Base-by-base conservation (phyloP, 2,888 invertebrate genomes). In the Limnephilus rhombicus region DNA sequence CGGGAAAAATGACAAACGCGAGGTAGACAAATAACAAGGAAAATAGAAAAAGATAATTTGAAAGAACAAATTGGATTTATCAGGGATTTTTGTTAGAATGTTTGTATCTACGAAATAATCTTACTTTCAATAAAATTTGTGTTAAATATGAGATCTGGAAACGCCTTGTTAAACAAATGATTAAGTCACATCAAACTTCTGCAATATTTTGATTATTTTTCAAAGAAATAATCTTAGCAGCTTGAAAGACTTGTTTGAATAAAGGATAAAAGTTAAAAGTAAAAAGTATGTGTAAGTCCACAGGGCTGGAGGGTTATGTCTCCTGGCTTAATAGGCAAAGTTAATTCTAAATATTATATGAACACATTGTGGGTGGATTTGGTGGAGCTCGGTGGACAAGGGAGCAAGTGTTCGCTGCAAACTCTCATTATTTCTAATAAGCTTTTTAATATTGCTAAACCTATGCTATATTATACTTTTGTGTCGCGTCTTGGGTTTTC, bases 371-470 rank as follows among this genome's bases (percentile, higher is more conserved):
- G 34, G 34, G 34, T 31, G 82, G 82, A 34, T 31, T 41, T 41
- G 45, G 85, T 18, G n/a, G 80, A n/a, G 68, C n/a, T 45, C 82
- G 68, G 89, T 34, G 80, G 89, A n/a, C 53, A 53, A 29, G 68
- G n/a, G 34, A 88, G 89, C 15, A 5, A 37, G 41, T 49, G 18
- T 37, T 41, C 85, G 18, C 85, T n/a, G 34, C 2, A 45, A n/a
- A 85, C 45, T 85, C 12, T 91, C 89, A 91, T 91, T 89, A 91
- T 34, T 68, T 85, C 87, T 92, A 90, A 85, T 90, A 90, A 85
- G 34, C n/a, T 81, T 49, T 90, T 41, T 82, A 53, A 92, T 90
- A 45, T 49, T 68, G 80, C 80, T 82, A 82, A 82, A 82, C 82
- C 82, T 82, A 34, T 34, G 82, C 31, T 15, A 24, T 68, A 83